Conservation (phyloP, 2,888 invertebrate species). For the Erebia palarica region DNA sequence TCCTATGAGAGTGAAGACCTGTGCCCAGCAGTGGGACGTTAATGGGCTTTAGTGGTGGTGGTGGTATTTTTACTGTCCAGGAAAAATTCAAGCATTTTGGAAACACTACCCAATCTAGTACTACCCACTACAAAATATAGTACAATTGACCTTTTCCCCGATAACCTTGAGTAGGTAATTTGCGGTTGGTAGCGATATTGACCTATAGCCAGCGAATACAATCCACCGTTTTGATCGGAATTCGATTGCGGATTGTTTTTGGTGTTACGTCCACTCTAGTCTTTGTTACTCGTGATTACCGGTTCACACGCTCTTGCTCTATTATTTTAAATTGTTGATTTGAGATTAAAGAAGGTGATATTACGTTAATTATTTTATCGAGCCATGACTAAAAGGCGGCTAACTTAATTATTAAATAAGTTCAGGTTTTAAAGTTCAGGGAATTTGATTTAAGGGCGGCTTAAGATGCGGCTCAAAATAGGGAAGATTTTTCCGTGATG, state of each 20-base stretch:
- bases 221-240: slow-evolving; percentile 46
- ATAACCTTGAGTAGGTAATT: slow-evolving; percentile 54
- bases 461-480: too few relatives aligned
- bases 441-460: too few relatives aligned
- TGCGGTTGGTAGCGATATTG: slow-evolving; percentile 51
- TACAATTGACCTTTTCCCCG: slow-evolving; percentile 55
- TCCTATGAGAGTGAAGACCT: too few relatives aligned
- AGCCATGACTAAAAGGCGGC: not conserved
- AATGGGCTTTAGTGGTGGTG: too few relatives aligned
- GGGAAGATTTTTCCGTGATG: too few relatives aligned
- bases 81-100: not conserved
- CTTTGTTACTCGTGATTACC: slow-evolving; percentile 27
- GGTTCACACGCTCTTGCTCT: slow-evolving; percentile 42
- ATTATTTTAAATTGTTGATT: slow-evolving; percentile 9
- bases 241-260: slow-evolving; percentile 43
- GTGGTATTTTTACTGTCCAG: too few relatives aligned
- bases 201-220: slow-evolving; percentile 41
- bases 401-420: not conserved
- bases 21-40: too few relatives aligned
- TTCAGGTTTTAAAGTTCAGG: too few relatives aligned
- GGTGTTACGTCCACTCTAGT: slow-evolving; percentile 29
- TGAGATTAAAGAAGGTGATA: slow-evolving; percentile 8
- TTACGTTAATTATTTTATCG: not conserved
- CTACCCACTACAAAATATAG: slow-evolving; percentile 39
- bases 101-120: not conserved